Evolutionary conservation across 2,888 invertebrate genomes (phyloP).

Genomic region (Sinhomidia bicolor): DNA sequence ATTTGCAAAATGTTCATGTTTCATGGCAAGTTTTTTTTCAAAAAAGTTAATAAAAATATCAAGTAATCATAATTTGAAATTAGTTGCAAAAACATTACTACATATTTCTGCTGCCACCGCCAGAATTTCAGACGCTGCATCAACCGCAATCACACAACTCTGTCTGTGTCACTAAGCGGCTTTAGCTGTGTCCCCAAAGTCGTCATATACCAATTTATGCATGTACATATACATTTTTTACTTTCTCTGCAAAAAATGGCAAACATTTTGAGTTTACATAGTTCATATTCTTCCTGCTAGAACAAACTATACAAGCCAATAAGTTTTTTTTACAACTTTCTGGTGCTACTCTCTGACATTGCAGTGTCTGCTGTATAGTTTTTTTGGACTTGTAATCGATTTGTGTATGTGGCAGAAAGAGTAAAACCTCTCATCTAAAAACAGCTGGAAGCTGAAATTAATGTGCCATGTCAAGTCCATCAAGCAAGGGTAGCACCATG

Average conservation of each 20-base stretch:
- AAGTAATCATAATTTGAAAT: not conserved
- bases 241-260: not conserved
- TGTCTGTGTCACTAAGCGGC: not conserved
- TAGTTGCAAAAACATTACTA: not conserved
- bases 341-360: not conserved
- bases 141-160: not conserved
- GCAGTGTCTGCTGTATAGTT: not conserved
- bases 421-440: conserved; percentile 42
- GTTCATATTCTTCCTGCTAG: too few relatives aligned
- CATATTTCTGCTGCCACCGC: not conserved
- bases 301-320: too few relatives aligned
- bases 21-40: not conserved
- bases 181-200: not conserved
- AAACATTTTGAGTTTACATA: not conserved
- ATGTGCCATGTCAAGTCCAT: conserved; percentile 56
- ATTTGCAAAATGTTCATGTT: not conserved
- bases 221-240: not conserved
- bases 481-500: not conserved
- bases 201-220: too few relatives aligned
- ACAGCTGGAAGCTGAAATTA: conserved; percentile 51
- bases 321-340: too few relatives aligned
- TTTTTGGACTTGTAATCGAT: conserved; percentile 11
- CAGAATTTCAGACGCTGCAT: not conserved
- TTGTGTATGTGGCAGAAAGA: conserved; percentile 9
- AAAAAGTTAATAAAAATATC: too few relatives aligned